Percentiles rank a stretch among this genome's conserved stretches.
Evolutionary conservation across 2,888 invertebrate species (phyloP).

Genomic region (Lithophane semibrunnea): DNA sequence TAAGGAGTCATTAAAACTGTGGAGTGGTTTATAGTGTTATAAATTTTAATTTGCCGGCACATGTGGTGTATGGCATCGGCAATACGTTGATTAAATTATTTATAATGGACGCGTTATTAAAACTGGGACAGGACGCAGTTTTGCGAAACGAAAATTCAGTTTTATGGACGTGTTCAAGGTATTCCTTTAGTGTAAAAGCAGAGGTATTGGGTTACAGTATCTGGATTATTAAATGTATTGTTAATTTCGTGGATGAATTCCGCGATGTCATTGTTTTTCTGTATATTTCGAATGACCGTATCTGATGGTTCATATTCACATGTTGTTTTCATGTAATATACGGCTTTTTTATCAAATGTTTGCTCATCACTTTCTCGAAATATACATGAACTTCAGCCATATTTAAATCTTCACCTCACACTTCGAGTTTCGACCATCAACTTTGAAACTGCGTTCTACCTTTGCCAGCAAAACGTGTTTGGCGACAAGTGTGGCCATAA

Average conservation of each 20-base stretch:
- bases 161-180: slow-evolving; percentile 27
- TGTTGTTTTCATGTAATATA: neutral
- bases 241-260: slow-evolving; percentile 19
- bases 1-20: slow-evolving; percentile 76
- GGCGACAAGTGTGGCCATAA: slow-evolving; percentile 65
- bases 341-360: neutral
- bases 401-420: slow-evolving; percentile 29
- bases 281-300: neutral
- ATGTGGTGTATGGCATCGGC: slow-evolving; percentile 65
- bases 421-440: slow-evolving; percentile 46
- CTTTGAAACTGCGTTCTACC: slow-evolving; percentile 49
- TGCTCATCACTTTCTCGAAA: neutral
- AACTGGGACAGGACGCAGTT: slow-evolving; percentile 48
- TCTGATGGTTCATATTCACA: neutral
- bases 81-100: slow-evolving; percentile 70
- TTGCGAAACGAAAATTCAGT: slow-evolving; percentile 48
- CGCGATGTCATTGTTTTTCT: neutral
- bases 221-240: slow-evolving; percentile 21
- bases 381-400: slow-evolving; percentile 8
- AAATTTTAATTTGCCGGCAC: slow-evolving; percentile 76
- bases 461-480: slow-evolving; percentile 62
- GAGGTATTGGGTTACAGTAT: slow-evolving; percentile 4
- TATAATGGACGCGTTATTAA: slow-evolving; percentile 60
- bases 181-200: slow-evolving; percentile 23
- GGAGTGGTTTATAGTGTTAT: slow-evolving; percentile 74